Evolutionary conservation across 2,113 vertebrate species (phyloP), one percentile per base, ranked within the genome.

Genomic region (Platysteira castanea): DNA sequence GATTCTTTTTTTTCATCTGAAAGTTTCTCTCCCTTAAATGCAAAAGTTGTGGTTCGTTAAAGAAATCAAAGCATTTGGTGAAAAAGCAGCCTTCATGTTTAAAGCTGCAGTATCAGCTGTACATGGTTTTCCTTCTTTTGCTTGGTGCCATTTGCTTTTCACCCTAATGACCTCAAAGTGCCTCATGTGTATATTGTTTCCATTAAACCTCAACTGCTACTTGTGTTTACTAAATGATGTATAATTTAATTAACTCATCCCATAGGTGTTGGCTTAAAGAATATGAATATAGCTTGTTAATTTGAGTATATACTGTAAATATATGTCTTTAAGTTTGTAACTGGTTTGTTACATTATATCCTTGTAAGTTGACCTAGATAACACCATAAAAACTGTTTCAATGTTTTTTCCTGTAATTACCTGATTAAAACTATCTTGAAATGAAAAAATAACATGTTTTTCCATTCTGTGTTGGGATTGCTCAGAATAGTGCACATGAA

Each of bases 261-360:
- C 97, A 97, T 98, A 98, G 97, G 97, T 99, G 98, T 99, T 99
- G 98, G 98, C 98, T 98, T 98, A 96, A 91, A 97, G 94, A 96
- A 97, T 98, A 98, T 98, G 97, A 98, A 97, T 99, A 98, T 98
- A 98, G 98, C 98, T 98, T 98, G 98, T 98, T 99, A 98, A 97
- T 98, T 99, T 98, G 98, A 99, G 98, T 98, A 98, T 98, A 98
- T 98, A 98, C 98, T 99, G 98, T 99, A 99, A 99, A 99, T 99
- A 99, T 99, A 99, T 97, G 98, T 98, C 98, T 98, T 96, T 95
- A 98, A 98, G 97, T 99, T 99, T 99, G 98, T 99, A 99, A 99
- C 98, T 98, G 98, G 98, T 99, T 98, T 98, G 98, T 99, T 99
- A 98, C 98, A 98, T 98, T 98, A 98, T 98, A 98, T 98, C 98